Conservation (phyloP, 2,113 vertebrate species). For the human region DNA sequence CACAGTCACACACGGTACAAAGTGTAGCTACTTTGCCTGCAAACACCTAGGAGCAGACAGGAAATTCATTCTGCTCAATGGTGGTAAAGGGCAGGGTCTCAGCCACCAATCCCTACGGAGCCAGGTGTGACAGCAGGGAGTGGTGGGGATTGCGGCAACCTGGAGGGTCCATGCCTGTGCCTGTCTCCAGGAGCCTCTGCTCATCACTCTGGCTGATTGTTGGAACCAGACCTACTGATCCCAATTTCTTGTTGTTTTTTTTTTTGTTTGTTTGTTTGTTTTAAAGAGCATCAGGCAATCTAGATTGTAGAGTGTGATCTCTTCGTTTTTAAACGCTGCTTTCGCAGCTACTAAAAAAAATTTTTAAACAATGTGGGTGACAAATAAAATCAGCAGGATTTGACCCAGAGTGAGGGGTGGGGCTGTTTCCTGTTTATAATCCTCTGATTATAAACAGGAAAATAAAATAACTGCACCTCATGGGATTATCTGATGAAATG, state of each 20-base stretch:
- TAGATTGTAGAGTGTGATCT: neutral
- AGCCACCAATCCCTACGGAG: fast-evolving
- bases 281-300: neutral
- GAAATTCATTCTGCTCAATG: neutral
- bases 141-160: neutral
- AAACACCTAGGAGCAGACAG: neutral
- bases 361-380: neutral
- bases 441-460: neutral
- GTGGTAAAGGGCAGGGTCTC: neutral
- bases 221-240: neutral
- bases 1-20: fast-evolving
- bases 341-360: neutral
- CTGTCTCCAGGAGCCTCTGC: fast-evolving
- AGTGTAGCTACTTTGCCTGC: neutral
- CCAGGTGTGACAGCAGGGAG: neutral
- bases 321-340: neutral
- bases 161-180: fast-evolving
- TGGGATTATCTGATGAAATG: neutral
- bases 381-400: neutral
- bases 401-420: neutral
- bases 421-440: no score
- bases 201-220: neutral
- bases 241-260: neutral
- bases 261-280: neutral
- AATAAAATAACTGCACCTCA: neutral